A percentile compares a stretch with the other conserved stretches of the same genome.
These are phyloP conservation scores for Phalanger gymnotis DNA, from an alignment of 2,797 vertebrate genomes.

Conservation along the genomic window DNA sequence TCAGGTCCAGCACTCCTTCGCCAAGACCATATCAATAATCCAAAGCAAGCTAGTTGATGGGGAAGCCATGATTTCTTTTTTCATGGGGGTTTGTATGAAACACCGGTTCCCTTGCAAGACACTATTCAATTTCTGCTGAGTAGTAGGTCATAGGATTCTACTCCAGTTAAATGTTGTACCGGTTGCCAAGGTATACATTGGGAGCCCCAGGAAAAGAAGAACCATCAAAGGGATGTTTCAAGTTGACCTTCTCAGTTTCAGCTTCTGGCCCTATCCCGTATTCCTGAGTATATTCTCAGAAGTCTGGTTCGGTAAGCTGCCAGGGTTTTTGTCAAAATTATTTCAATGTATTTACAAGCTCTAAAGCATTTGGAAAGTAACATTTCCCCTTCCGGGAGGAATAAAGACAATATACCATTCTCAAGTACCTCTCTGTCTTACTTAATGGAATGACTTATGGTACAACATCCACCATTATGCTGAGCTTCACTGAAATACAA, in stretches of 20 bases:
- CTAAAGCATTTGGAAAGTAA: neutral
- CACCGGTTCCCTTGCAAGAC: constrained; percentile 57
- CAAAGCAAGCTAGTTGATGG: neutral
- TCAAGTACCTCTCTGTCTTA: constrained; percentile 10
- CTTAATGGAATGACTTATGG: constrained; percentile 2
- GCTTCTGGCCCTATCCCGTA: constrained; percentile 66
- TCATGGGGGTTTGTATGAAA: constrained; percentile 3
- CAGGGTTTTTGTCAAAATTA: constrained; percentile 72
- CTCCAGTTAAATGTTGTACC: constrained; percentile 17
- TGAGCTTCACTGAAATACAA: constrained; percentile 72
- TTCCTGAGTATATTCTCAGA: constrained; percentile 65
- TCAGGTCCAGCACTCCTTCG: neutral
- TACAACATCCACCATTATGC: constrained; percentile 61
- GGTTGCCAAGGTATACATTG: neutral
- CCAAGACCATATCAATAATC: neutral
- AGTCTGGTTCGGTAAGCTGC: constrained; percentile 68
- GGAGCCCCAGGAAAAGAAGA: neutral
- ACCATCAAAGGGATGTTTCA: neutral
- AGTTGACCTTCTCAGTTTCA: constrained; percentile 57
- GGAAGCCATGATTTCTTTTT: constrained; percentile 16
- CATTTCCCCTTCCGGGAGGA: constrained; percentile 66
- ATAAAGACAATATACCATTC: constrained; percentile 75
- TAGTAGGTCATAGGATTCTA: constrained; percentile 14
- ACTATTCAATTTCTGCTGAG: constrained; percentile 31
- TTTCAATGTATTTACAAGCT: constrained; percentile 73